phyloP scores from a whole-genome alignment of 2,113 vertebrate species.

The Poeciliopsis prolifica region DNA sequence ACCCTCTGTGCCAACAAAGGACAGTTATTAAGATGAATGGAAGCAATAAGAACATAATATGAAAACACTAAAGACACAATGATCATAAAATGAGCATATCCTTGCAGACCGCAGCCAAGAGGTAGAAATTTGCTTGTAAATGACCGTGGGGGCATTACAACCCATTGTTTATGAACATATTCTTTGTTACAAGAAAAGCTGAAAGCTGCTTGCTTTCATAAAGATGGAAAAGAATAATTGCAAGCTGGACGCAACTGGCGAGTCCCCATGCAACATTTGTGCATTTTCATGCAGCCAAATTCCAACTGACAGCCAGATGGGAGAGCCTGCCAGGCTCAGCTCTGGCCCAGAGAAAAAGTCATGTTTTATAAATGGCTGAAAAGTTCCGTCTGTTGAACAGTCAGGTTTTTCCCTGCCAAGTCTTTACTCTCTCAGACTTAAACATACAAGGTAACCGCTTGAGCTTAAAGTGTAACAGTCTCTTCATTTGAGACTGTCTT shows the following conservation, averaged over 20 bases:
- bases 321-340: conserved; percentile 24
- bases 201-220: conserved; percentile 17
- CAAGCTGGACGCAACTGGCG: conserved; percentile 1
- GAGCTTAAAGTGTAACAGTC: no score
- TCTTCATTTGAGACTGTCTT: no score
- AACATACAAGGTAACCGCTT: conserved; percentile 7
- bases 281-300: conserved; percentile 18
- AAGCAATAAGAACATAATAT: conserved; percentile 48
- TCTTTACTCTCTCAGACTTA: conserved; percentile 6
- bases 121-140: neutral
- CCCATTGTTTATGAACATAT: neutral
- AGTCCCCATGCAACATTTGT: neutral
- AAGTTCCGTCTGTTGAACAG: conserved; percentile 28
- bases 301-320: conserved; percentile 36
- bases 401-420: conserved; percentile 14
- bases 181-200: conserved; percentile 9
- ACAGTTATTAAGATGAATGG: conserved; percentile 50
- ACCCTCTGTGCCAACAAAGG: conserved; percentile 7
- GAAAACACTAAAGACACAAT: conserved; percentile 38
- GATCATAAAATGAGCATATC: conserved; percentile 21
- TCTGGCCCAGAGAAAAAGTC: conserved; percentile 4
- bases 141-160: conserved; percentile 16
- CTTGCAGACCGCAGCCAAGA: conserved; percentile 2
- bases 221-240: conserved; percentile 7
- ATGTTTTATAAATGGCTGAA: conserved; percentile 31